A percentile compares a stretch with the other conserved stretches of the same genome.
Conservation (phyloP, 1,140 invertebrate genomes). For the Maconellicoccus hirsutus region DNA sequence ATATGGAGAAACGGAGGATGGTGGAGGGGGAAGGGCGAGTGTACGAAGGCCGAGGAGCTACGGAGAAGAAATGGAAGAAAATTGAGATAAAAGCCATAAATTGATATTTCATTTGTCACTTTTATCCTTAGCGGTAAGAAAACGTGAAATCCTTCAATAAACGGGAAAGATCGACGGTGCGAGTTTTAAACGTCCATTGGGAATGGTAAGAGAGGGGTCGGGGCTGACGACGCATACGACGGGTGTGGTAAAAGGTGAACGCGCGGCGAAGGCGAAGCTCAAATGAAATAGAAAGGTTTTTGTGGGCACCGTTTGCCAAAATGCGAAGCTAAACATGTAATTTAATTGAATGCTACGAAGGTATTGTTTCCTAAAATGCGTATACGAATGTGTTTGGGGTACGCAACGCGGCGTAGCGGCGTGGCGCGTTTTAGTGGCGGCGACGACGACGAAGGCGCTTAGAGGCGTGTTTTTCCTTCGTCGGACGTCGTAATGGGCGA, state of each 20-base stretch:
- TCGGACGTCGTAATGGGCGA: background rate
- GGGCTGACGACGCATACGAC: too few relatives aligned
- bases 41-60: too few relatives aligned
- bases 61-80: background rate
- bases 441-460: too few relatives aligned
- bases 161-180: background rate
- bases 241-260: background rate
- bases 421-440: too few relatives aligned
- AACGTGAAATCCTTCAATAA: conserved; percentile 9
- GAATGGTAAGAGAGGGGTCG: background rate
- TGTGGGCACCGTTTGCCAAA: background rate
- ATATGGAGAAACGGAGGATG: too few relatives aligned
- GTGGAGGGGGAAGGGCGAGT: too few relatives aligned
- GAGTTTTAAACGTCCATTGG: background rate
- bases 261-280: background rate
- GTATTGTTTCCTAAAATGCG: background rate
- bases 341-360: background rate
- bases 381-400: too few relatives aligned
- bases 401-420: too few relatives aligned
- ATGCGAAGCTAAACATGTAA: background rate
- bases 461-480: too few relatives aligned
- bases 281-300: conserved; percentile 1
- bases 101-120: conserved; percentile 9
- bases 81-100: conserved; percentile 9
- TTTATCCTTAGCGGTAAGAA: conserved; percentile 8